Conservation (phyloP, 2,797 vertebrate genomes). For the Picus viridis region DNA sequence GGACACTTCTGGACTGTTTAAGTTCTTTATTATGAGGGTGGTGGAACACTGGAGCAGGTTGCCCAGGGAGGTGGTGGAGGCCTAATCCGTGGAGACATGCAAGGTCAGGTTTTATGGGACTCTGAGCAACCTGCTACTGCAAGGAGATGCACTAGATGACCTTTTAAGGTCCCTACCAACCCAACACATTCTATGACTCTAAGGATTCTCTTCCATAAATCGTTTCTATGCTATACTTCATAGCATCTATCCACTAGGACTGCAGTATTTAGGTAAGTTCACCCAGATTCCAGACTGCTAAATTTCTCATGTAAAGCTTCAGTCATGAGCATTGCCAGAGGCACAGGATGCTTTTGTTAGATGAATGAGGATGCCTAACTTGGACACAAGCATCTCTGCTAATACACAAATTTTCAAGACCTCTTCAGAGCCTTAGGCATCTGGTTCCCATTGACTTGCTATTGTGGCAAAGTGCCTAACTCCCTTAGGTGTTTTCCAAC, state of each 20-base stretch:
- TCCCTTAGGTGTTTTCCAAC: background rate
- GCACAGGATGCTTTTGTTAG: background rate
- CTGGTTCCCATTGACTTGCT: background rate
- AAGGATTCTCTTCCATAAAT: background rate
- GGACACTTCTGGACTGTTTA: no score
- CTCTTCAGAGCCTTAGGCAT: background rate
- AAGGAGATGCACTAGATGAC: no score
- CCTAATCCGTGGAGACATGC: no score
- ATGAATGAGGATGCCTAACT: background rate
- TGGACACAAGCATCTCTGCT: background rate
- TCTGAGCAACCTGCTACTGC: no score
- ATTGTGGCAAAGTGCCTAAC: background rate
- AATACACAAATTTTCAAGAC: background rate
- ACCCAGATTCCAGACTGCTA: background rate
- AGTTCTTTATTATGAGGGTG: no score
- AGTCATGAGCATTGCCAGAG: background rate
- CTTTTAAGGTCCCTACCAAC: no score
- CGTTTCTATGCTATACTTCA: rapidly evolving
- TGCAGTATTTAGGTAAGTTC: background rate
- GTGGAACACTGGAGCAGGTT: no score
- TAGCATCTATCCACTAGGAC: background rate
- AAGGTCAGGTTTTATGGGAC: no score
- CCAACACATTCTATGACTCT: no score
- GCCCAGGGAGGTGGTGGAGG: no score
- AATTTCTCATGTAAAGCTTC: background rate